phyloP scores from a whole-genome alignment of 2,113 vertebrate genomes.

The Podilymbus podiceps region DNA sequence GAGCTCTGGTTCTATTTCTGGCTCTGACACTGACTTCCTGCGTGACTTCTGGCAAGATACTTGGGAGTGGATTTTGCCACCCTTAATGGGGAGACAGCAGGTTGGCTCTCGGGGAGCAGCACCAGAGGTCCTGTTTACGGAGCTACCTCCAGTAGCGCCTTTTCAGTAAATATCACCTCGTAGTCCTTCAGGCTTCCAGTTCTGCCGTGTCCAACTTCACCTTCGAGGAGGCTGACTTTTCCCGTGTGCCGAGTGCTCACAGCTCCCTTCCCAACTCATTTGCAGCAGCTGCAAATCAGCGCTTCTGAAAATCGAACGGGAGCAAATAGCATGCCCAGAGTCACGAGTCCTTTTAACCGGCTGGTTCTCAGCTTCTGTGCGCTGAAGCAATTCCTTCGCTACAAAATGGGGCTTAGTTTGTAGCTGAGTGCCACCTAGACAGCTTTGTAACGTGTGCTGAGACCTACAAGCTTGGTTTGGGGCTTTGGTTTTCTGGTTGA shows the following conservation, averaged over 20 bases:
- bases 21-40: background rate
- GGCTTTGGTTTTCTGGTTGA: background rate
- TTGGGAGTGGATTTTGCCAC: background rate
- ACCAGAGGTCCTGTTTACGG: background rate
- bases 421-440: background rate
- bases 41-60: background rate
- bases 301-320: background rate
- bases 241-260: background rate
- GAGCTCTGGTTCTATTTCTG: conserved; percentile 38
- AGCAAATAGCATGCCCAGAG: background rate
- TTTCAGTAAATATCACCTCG: background rate
- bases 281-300: background rate
- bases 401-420: background rate
- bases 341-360: background rate
- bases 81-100: background rate
- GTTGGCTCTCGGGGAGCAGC: background rate
- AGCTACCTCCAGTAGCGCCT: accelerated
- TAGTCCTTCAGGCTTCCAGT: background rate
- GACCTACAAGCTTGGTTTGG: background rate
- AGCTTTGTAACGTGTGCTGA: background rate
- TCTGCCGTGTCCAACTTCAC: background rate
- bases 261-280: background rate
- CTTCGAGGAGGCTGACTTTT: background rate
- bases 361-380: background rate
- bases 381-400: background rate